phyloP scores from a whole-genome alignment of 2,797 vertebrate genomes.

The Danio choprae region DNA sequence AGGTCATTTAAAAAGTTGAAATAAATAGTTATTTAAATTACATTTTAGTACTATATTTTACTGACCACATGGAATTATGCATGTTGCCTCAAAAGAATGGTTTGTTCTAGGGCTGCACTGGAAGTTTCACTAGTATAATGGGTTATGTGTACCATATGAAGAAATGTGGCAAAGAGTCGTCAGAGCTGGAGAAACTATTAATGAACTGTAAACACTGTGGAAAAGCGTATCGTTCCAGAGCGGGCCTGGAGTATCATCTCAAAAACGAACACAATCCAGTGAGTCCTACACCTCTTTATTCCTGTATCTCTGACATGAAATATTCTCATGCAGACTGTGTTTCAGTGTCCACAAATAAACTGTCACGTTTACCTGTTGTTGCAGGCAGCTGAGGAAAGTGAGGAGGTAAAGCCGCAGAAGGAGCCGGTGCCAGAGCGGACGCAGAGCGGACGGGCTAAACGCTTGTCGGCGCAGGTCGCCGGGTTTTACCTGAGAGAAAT shows the following conservation, averaged over 20 bases:
- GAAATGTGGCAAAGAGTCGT: constrained; percentile 92
- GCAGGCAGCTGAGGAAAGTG: constrained; percentile 73
- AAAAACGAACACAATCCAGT: constrained; percentile 90
- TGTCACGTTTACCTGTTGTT: constrained; percentile 33
- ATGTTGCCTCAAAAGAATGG: background rate
- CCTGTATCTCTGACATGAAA: background rate
- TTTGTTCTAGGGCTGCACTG: constrained; percentile 83
- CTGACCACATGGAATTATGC: too few species aligned
- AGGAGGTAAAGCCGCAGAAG: constrained; percentile 64
- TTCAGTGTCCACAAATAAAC: background rate
- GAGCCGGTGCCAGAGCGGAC: constrained; percentile 75
- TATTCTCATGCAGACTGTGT: background rate
- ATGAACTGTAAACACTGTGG: constrained; percentile 91
- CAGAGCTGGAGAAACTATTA: constrained; percentile 90
- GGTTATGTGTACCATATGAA: constrained; percentile 92
- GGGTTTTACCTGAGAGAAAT: constrained; percentile 92
- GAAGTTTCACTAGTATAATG: constrained; percentile 94
- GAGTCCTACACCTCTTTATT: constrained; percentile 61
- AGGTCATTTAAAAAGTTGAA: too few species aligned
- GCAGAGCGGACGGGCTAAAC: constrained; percentile 85
- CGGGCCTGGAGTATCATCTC: constrained; percentile 92
- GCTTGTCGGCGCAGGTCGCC: constrained; percentile 91
- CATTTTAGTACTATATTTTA: too few species aligned
- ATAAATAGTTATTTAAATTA: too few species aligned
- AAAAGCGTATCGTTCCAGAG: constrained; percentile 90